Percentiles rank a stretch among this genome's conserved stretches.
Evolutionary conservation across 2,888 invertebrate genomes (phyloP).

Genomic region (Meliscaeva auricollis): DNA sequence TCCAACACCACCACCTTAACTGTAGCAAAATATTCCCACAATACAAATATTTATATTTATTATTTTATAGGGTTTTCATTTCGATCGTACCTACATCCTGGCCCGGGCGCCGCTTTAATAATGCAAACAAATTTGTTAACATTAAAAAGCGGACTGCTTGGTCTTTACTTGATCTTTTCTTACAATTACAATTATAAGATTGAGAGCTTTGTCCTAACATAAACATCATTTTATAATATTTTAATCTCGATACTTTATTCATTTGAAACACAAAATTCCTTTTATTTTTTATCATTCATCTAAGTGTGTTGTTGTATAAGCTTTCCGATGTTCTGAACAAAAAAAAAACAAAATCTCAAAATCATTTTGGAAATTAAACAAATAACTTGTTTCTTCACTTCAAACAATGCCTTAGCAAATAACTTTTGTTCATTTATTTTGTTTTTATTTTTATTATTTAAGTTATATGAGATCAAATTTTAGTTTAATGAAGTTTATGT

Average conservation of each 20-base stretch:
- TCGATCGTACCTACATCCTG: constrained; percentile 10
- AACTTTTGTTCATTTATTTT: not conserved
- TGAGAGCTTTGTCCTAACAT: not conserved
- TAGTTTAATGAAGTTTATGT: not conserved
- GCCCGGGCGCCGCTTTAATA: constrained; percentile 16
- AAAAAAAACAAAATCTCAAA: not conserved
- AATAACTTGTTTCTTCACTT: too few species aligned
- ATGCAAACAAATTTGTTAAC: constrained; percentile 3
- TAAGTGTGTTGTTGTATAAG: not conserved
- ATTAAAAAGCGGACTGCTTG: not conserved
- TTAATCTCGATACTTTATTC: not conserved
- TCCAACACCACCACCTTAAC: constrained; percentile 13
- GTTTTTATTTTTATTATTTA: not conserved
- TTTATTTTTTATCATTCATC: not conserved
- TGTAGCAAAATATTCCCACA: constrained; percentile 71
- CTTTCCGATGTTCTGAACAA: not conserved
- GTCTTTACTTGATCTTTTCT: too few species aligned
- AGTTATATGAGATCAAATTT: not conserved
- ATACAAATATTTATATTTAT: constrained; percentile 67
- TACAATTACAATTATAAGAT: not conserved
- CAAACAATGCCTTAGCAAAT: not conserved
- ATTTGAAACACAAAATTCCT: not conserved
- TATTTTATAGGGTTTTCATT: constrained; percentile 61
- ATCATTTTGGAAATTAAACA: not conserved
- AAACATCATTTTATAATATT: constrained; percentile 7